phyloP scores from a whole-genome alignment of 2,888 invertebrate species.

The Lasioglossum pauxillum region DNA sequence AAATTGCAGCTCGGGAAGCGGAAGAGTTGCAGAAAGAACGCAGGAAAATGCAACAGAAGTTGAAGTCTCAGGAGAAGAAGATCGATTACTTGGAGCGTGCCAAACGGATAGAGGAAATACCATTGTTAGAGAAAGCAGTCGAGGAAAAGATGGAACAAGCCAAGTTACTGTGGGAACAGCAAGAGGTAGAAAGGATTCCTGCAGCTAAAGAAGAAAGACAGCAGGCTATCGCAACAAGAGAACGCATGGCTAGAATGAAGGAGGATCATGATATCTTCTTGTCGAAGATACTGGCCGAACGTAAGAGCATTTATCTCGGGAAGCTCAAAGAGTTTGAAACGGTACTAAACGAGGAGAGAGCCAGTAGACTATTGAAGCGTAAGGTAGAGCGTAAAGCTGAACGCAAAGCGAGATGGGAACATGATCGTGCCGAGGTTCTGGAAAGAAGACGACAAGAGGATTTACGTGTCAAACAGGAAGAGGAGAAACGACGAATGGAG shows the following conservation, averaged over 20 bases:
- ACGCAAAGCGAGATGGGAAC: conserved; percentile 87
- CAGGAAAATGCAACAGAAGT: conserved; percentile 94
- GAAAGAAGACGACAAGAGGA: conserved; percentile 89
- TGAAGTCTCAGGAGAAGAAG: conserved; percentile 98
- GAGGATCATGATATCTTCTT: conserved; percentile 92
- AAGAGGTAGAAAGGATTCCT: conserved; percentile 94
- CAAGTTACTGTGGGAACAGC: conserved; percentile 96
- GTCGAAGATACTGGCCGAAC: conserved; percentile 90
- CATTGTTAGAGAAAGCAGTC: conserved; percentile 93
- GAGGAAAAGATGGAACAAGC: conserved; percentile 94
- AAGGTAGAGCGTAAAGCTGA: conserved; percentile 88
- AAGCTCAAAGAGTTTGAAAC: conserved; percentile 90
- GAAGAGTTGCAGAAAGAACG: conserved; percentile 98
- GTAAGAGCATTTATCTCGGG: conserved; percentile 87
- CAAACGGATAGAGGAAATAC: conserved; percentile 97
- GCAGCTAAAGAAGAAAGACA: conserved; percentile 92
- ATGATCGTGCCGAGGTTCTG: conserved; percentile 90
- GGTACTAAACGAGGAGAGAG: conserved; percentile 88
- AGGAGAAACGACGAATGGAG: conserved; percentile 86
- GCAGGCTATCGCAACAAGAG: conserved; percentile 92
- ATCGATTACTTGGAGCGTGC: conserved; percentile 98
- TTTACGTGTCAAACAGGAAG: conserved; percentile 88
- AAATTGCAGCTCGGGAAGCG: conserved; percentile 96
- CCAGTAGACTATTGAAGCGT: conserved; percentile 86
- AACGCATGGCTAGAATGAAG: conserved; percentile 92